phyloP scores from a whole-genome alignment of 2,888 invertebrate genomes.

The Eilema sororculum region DNA sequence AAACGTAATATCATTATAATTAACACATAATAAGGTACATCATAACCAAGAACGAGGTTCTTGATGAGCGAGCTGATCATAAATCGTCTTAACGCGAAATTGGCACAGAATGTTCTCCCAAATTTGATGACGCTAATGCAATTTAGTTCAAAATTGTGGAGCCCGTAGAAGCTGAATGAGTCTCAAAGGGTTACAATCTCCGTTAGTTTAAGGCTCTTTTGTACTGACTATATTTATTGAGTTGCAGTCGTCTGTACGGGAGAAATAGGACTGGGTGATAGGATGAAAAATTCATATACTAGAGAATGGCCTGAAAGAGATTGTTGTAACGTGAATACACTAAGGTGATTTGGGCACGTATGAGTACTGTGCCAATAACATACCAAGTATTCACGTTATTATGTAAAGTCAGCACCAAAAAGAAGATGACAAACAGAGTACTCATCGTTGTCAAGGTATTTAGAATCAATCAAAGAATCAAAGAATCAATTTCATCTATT shows the following conservation, averaged over 20 bases:
- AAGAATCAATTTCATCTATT: too few relatives aligned
- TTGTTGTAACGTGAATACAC: too few relatives aligned
- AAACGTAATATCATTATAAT: conserved; percentile 43
- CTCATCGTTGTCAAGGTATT: too few relatives aligned
- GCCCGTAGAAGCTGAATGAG: conserved; percentile 5
- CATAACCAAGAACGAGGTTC: conserved; percentile 22
- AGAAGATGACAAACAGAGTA: too few relatives aligned
- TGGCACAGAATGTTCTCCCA: conserved; percentile 14
- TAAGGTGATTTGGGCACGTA: too few relatives aligned
- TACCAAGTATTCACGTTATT: too few relatives aligned
- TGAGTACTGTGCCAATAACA: too few relatives aligned
- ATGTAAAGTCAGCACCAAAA: too few relatives aligned
- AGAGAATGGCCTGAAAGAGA: too few relatives aligned
- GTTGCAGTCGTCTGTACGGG: not conserved
- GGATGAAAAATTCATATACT: too few relatives aligned
- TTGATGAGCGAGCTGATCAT: conserved; percentile 39
- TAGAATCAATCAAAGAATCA: too few relatives aligned
- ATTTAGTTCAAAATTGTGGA: conserved; percentile 12
- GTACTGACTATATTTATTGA: not conserved
- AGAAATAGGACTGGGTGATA: too few relatives aligned
- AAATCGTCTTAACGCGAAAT: conserved; percentile 41
- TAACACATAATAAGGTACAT: conserved; percentile 45
- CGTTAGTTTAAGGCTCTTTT: not conserved
- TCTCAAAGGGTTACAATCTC: not conserved
- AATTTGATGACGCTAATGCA: conserved; percentile 20